Conservation (phyloP, 2,113 vertebrate genomes). For the Podilymbus podiceps region DNA sequence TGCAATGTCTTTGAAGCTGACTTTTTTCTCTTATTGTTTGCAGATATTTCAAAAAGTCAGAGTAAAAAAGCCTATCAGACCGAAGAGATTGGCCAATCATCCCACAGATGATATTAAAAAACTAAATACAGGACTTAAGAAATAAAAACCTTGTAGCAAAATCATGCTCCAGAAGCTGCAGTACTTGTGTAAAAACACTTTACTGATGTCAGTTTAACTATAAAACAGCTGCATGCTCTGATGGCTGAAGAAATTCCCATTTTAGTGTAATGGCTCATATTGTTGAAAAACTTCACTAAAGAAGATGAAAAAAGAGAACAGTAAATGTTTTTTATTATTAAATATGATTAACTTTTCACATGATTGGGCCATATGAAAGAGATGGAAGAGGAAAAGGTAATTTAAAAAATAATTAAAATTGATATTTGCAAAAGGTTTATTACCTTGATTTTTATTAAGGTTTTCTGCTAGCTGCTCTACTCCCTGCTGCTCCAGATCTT, state of each 20-base stretch:
- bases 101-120: background rate
- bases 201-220: background rate
- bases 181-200: background rate
- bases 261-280: slow-evolving; percentile 41
- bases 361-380: slow-evolving; percentile 47
- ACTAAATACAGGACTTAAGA: background rate
- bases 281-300: slow-evolving; percentile 39
- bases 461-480: slow-evolving; percentile 17
- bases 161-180: background rate
- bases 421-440: slow-evolving; percentile 62
- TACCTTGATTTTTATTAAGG: slow-evolving; percentile 64
- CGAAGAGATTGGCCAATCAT: background rate
- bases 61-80: background rate
- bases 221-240: slow-evolving; percentile 28
- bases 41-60: background rate
- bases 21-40: background rate
- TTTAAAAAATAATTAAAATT: slow-evolving; percentile 66
- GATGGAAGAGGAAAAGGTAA: slow-evolving; percentile 44
- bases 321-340: slow-evolving; percentile 49
- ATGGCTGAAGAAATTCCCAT: slow-evolving; percentile 46
- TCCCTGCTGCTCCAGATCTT: slow-evolving; percentile 43
- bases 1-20: background rate
- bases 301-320: slow-evolving; percentile 11
- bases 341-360: slow-evolving; percentile 63
- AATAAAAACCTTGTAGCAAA: background rate